Evolutionary conservation across 1,140 invertebrate species (phyloP), one percentile per base, ranked within the genome.

Genomic region (Scaptomyza montana): DNA sequence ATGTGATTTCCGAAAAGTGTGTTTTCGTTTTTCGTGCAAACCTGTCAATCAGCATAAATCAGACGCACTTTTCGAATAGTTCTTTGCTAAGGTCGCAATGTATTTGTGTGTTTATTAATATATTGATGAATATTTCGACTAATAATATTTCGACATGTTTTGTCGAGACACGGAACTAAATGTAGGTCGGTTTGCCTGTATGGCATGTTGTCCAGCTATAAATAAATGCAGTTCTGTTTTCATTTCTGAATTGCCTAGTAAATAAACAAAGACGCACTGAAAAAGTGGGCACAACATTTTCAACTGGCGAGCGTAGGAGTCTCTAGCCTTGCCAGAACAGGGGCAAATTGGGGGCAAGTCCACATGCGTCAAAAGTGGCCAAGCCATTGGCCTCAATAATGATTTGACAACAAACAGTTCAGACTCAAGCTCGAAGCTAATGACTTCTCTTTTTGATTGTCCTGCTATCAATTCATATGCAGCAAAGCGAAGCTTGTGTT

Each of bases 11-110:
- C 50, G 67, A 73, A 79, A 76, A 67, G 49, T 81, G 59, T 72
- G 28, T 82, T 79, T 69, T 43, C 6, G 47, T 70, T 77, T 56
- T 53, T 55, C 77, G 72, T 56, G 69, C 62, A 80, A 86, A 81
- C 69, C 73, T 85, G 81, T 85, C 81, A 85, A 85, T 86, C 80
- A 85, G 62, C 74, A 69, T 77, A 69, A 56, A 53, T 57, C 72
- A 78, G 69, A 65, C 53, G 68, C 51, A 74, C 41, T 68, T 54
- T 59, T 43, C 55, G 33, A 53, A 39, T 67, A 68, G 74, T 64
- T 85, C 74, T 77, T 56, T 66, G 55, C 74, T 78, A 70, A 85
- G 81, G 81, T 69, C 81, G 61, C 67, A 86, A 45, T 43, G 39
- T 62, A 4, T 25, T 4, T 25, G 21, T 25, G 3, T 25, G 21